These are phyloP conservation scores for Sitodiplosis mosellana DNA, from an alignment of 1,140 invertebrate genomes.

Conservation along the genomic window DNA sequence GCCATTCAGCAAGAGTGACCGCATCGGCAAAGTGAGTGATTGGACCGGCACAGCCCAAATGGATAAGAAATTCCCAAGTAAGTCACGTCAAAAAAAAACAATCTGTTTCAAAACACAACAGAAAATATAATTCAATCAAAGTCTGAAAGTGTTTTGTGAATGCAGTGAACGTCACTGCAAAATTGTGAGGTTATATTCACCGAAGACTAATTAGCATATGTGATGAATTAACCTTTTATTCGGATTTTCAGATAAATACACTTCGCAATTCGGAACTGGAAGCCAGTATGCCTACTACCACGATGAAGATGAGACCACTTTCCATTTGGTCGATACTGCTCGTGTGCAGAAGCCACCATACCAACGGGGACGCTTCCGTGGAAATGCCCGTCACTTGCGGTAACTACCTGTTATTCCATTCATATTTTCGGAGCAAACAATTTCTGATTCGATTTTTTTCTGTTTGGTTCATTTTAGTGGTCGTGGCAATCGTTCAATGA, in stretches of 20 bases:
- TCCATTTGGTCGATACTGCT: constrained; percentile 91
- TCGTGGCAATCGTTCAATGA: constrained; percentile 49
- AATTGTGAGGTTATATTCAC: background rate
- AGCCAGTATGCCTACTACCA: constrained; percentile 95
- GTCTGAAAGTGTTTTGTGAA: too few species aligned
- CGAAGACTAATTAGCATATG: background rate
- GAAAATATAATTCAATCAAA: too few species aligned
- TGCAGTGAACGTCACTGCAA: background rate
- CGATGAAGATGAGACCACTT: constrained; percentile 96
- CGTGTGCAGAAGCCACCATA: constrained; percentile 79
- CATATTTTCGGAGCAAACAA: background rate
- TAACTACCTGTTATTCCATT: constrained; percentile 2
- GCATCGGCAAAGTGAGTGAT: constrained; percentile 93
- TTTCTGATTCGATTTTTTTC: background rate
- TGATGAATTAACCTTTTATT: background rate
- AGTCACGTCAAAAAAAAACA: too few species aligned
- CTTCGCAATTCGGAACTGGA: constrained; percentile 84
- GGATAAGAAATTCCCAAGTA: constrained; percentile 89
- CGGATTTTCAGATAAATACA: constrained; percentile 68
- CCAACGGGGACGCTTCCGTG: constrained; percentile 69
- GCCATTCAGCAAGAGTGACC: constrained; percentile 92
- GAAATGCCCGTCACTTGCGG: constrained; percentile 57
- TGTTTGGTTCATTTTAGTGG: constrained; percentile 29
- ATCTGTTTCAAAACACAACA: constrained; percentile 4
- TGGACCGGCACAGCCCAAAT: constrained; percentile 92